Percentiles rank a stretch among this genome's conserved stretches.
Conservation (phyloP, 2,113 vertebrate genomes). For the Nycticryphes semicollaris region DNA sequence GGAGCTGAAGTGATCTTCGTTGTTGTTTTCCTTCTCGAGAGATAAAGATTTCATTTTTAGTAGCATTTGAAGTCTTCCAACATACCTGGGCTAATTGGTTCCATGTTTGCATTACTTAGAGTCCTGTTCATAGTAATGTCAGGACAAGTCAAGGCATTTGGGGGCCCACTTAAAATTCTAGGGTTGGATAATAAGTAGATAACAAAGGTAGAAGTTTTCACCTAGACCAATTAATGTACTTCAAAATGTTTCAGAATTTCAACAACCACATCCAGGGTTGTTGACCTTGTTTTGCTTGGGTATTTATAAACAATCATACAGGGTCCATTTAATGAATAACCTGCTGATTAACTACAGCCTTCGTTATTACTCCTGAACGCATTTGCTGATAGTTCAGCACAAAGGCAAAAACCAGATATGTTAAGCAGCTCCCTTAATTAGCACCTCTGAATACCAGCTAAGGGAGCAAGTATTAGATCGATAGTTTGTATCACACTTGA, state of each 20-base stretch:
- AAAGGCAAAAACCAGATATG: not conserved
- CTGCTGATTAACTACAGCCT: not conserved
- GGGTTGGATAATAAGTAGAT: not conserved
- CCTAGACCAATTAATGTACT: not conserved
- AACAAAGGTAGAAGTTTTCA: not conserved
- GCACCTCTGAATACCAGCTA: not conserved
- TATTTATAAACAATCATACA: not conserved
- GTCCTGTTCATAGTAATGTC: not conserved
- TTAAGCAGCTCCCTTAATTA: slow-evolving; percentile 24
- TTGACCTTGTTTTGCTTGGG: not conserved
- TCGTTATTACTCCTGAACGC: not conserved
- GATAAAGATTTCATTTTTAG: not conserved
- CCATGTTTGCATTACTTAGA: not conserved
- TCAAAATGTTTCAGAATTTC: not conserved
- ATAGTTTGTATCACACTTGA: not conserved
- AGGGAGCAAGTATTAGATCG: not conserved
- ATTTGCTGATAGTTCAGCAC: not conserved
- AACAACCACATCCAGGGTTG: not conserved
- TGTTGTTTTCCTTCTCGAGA: not conserved
- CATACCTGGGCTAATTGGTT: not conserved
- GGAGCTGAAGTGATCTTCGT: not conserved
- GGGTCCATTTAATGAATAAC: not conserved
- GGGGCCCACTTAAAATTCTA: not conserved
- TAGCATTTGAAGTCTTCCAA: not conserved
- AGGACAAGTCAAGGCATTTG: not conserved